Conservation (phyloP, 2,113 vertebrate species). For the Heterocephalus glaber region DNA sequence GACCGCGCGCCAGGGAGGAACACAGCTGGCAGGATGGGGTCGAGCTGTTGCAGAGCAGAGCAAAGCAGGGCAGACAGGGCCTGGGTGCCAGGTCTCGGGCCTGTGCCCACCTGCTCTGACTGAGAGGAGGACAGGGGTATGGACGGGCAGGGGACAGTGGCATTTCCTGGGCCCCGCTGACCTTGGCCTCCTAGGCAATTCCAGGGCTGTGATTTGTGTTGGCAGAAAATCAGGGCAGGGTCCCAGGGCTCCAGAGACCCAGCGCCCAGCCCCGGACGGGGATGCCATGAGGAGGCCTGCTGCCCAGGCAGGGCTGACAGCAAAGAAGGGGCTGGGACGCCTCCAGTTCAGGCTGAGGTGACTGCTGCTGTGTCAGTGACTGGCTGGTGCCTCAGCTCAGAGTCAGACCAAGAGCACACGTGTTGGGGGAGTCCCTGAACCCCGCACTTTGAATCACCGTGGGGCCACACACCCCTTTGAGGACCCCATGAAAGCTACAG, state of each 20-base stretch:
- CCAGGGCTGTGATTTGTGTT: background rate
- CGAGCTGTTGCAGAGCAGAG: background rate
- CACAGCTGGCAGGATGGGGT: slow-evolving; percentile 64
- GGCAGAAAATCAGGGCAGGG: background rate
- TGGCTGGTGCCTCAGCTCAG: background rate
- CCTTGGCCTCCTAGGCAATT: background rate
- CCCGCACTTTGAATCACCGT: rapidly evolving
- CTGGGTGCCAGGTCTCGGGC: slow-evolving; percentile 17
- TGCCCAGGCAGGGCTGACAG: background rate
- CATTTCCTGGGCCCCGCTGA: background rate
- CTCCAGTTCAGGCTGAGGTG: too few species aligned
- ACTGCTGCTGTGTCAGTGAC: rapidly evolving
- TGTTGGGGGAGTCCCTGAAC: background rate
- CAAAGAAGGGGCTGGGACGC: rapidly evolving
- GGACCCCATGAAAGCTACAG: background rate
- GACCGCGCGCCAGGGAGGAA: slow-evolving; percentile 78
- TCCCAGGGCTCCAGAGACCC: background rate
- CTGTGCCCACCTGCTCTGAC: background rate
- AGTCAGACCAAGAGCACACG: background rate
- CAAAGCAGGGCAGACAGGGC: too few species aligned
- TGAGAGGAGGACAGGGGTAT: background rate
- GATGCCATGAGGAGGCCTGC: background rate
- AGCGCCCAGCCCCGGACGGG: background rate
- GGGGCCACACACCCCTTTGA: background rate
- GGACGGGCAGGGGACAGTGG: background rate